Evolutionary conservation across 2,888 invertebrate genomes (phyloP).

Genomic region (Agrypnus murinus): DNA sequence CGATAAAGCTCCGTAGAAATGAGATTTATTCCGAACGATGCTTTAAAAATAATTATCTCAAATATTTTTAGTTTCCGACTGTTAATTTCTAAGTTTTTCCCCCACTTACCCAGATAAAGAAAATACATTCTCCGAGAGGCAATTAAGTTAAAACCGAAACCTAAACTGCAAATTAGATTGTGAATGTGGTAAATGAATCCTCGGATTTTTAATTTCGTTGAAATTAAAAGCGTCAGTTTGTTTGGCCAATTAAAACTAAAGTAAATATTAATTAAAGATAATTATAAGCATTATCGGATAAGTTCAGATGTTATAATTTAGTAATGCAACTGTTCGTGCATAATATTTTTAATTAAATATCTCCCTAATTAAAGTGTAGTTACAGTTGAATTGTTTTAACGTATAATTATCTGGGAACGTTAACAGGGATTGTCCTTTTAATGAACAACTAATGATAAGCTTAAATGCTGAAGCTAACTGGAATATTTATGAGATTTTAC

Average conservation of each 20-base stretch:
- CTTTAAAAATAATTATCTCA: conserved; percentile 25
- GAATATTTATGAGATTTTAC: too few relatives aligned
- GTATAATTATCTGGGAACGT: conserved; percentile 3
- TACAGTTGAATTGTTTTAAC: conserved; percentile 12
- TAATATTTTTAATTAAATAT: conserved; percentile 27
- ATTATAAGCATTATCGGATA: conserved; percentile 28
- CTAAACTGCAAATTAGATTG: conserved; percentile 30
- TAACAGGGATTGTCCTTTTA: conserved; percentile 1
- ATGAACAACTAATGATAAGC: not conserved
- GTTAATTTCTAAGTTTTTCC: conserved; percentile 8
- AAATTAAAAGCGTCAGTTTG: conserved; percentile 37
- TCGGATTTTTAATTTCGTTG: conserved; percentile 30
- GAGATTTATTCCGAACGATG: conserved; percentile 36
- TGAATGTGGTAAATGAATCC: conserved; percentile 15
- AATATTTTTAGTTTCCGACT: not conserved
- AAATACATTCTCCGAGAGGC: not conserved
- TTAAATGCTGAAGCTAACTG: too few relatives aligned
- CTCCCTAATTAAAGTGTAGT: conserved; percentile 5
- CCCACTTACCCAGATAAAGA: not conserved
- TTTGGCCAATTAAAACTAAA: conserved; percentile 37
- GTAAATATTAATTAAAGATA: conserved; percentile 38
- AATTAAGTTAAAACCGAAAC: conserved; percentile 18
- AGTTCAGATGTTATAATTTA: conserved; percentile 26
- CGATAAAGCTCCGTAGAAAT: conserved; percentile 37
- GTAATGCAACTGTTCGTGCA: conserved; percentile 27